Conservation (phyloP, 2,113 vertebrate genomes). For the Fulmarus glacialis region DNA sequence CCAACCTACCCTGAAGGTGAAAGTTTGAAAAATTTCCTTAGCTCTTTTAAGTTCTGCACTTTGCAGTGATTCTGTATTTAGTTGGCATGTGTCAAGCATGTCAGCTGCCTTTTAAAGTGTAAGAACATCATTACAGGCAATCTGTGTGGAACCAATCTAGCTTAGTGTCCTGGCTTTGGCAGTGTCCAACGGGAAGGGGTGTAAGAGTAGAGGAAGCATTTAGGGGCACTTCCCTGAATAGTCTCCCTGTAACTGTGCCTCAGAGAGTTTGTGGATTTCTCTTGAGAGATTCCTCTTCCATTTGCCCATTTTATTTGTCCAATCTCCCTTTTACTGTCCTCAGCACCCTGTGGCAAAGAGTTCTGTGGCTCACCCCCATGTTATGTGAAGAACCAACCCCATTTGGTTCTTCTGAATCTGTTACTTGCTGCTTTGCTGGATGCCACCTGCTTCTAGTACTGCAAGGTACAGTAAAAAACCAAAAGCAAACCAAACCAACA, state of each 20-base stretch:
- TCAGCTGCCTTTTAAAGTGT: background rate
- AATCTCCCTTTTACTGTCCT: background rate
- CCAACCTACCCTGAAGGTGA: background rate
- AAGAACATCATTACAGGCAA: background rate
- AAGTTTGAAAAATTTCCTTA: background rate
- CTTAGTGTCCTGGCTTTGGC: background rate
- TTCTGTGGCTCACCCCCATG: background rate
- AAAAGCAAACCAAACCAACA: background rate
- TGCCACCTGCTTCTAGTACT: background rate
- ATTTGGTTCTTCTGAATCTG: background rate
- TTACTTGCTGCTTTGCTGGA: background rate
- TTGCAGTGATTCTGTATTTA: background rate
- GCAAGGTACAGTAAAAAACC: background rate
- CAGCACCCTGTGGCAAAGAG: background rate
- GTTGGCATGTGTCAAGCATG: background rate
- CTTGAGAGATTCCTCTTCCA: background rate
- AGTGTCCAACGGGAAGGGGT: background rate
- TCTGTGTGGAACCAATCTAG: background rate
- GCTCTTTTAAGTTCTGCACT: background rate
- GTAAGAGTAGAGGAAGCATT: background rate
- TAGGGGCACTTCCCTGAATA: background rate
- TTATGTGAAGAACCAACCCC: fast-evolving
- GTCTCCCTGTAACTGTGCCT: background rate
- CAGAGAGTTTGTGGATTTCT: background rate
- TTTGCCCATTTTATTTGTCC: background rate